Percentiles rank a stretch among this genome's conserved stretches.
phyloP scores from a whole-genome alignment of 2,888 invertebrate genomes.

The Gymnoscelis rufifasciata region DNA sequence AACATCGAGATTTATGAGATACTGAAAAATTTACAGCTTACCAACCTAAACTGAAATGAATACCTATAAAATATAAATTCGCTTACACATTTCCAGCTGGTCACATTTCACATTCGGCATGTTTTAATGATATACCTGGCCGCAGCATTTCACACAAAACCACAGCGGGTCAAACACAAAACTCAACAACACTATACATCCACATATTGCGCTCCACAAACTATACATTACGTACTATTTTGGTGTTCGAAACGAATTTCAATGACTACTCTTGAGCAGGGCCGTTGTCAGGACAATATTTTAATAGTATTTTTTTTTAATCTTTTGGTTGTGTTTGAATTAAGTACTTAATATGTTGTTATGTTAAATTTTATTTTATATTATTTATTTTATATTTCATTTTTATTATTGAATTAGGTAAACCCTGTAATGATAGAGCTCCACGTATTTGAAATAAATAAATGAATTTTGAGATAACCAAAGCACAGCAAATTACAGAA shows the following conservation, averaged over 20 bases:
- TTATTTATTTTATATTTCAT: no score
- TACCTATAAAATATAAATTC: neutral
- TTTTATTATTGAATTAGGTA: no score
- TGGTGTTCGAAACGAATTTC: constrained; percentile 69
- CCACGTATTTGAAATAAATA: no score
- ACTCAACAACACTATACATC: constrained; percentile 34
- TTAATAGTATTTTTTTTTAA: no score
- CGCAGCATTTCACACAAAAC: constrained; percentile 20
- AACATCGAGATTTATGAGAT: no score
- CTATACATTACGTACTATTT: constrained; percentile 70
- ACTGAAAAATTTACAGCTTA: no score
- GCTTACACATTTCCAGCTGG: no score
- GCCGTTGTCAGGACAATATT: constrained; percentile 10
- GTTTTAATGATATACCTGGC: neutral
- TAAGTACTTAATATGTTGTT: neutral
- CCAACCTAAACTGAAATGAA: neutral
- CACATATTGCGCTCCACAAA: constrained; percentile 65
- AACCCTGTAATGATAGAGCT: no score
- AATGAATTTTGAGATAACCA: no score
- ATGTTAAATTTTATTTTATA: neutral
- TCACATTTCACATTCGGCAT: no score
- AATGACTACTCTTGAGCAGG: constrained; percentile 47
- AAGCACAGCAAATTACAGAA: no score
- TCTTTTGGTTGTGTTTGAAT: no score
- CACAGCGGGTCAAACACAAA: constrained; percentile 34